Percentiles rank a stretch among this genome's conserved stretches.
Evolutionary conservation across 92 coral and sea anemone genomes (phyloP).

Genomic region (Isaurus tuberculatus): DNA sequence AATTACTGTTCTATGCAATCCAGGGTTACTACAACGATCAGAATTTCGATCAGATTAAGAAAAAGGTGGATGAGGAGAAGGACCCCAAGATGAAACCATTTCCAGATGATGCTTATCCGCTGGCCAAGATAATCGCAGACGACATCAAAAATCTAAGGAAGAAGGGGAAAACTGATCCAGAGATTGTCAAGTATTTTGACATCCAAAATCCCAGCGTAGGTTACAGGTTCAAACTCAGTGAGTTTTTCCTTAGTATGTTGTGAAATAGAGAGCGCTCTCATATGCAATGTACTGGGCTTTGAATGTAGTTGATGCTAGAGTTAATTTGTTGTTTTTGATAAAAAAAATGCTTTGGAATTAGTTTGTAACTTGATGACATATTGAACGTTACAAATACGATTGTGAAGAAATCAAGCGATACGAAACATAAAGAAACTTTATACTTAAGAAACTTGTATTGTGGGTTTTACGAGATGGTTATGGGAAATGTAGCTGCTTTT

Average conservation of each 20-base stretch:
- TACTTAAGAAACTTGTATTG: too few species aligned
- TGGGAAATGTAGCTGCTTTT: too few species aligned
- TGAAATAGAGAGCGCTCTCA: not conserved
- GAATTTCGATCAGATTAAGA: slow-evolving; percentile 34
- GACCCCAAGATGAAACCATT: slow-evolving; percentile 53
- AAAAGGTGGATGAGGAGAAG: slow-evolving; percentile 37
- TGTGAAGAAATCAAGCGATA: too few species aligned
- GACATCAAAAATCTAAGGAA: slow-evolving; percentile 48
- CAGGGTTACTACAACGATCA: slow-evolving; percentile 54
- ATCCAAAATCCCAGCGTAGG: slow-evolving; percentile 60
- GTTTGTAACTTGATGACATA: too few species aligned
- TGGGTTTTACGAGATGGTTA: too few species aligned
- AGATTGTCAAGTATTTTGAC: slow-evolving; percentile 61
- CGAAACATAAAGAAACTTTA: too few species aligned
- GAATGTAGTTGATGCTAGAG: not conserved
- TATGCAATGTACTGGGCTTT: not conserved
- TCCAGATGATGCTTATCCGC: slow-evolving; percentile 58
- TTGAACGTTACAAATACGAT: too few species aligned
- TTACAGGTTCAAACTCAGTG: slow-evolving; percentile 59
- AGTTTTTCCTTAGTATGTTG: slow-evolving; percentile 56
- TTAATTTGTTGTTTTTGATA: too few species aligned
- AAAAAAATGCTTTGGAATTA: too few species aligned
- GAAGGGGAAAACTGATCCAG: slow-evolving; percentile 61
- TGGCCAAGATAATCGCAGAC: slow-evolving; percentile 66
- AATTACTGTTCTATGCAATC: slow-evolving; percentile 52